phyloP scores from a whole-genome alignment of 2,888 invertebrate genomes.

The Nephrotoma appendiculata region DNA sequence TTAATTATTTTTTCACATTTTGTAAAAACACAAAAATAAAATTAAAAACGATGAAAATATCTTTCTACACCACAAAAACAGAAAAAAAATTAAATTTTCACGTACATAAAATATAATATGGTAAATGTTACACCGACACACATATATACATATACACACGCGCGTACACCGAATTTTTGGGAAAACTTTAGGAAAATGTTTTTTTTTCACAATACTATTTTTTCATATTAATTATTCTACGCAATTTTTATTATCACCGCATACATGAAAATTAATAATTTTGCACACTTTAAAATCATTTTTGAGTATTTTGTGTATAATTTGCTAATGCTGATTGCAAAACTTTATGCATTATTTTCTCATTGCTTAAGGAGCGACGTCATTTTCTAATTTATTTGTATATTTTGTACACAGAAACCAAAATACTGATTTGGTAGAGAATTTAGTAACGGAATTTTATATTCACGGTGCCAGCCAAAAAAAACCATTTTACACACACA shows the following conservation, averaged over 20 bases:
- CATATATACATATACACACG: background rate
- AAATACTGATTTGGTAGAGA: background rate
- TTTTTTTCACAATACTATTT: background rate
- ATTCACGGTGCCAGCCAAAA: background rate
- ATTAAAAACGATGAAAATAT: background rate
- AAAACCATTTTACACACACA: background rate
- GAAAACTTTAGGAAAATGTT: background rate
- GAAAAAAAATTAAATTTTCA: background rate
- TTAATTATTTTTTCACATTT: background rate
- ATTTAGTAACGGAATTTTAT: background rate
- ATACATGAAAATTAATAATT: background rate
- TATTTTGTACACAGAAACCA: too few species aligned
- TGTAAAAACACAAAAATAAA: background rate
- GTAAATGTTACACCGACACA: background rate
- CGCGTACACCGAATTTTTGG: background rate
- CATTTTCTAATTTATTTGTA: background rate
- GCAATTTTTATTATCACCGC: background rate
- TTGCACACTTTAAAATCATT: background rate
- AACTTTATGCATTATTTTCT: background rate
- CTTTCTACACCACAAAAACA: background rate
- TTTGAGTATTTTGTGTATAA: background rate
- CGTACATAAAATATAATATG: background rate
- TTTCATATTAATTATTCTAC: background rate
- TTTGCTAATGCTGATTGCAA: background rate
- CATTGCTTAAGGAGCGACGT: background rate